phyloP scores from a whole-genome alignment of 2,797 vertebrate genomes.

The Nothura maculosa region DNA sequence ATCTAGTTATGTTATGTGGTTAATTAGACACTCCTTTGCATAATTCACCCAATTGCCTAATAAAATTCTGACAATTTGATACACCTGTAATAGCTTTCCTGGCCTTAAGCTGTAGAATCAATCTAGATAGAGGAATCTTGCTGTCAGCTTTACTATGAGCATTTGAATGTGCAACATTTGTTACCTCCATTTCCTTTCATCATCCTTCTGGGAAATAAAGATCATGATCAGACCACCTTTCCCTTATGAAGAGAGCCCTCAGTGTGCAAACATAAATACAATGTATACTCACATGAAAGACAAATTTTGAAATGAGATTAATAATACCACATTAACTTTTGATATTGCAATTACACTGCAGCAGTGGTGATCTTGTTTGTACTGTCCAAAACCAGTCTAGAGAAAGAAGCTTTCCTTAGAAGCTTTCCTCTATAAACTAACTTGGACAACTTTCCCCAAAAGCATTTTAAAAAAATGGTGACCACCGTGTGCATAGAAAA shows the following conservation, averaged over 20 bases:
- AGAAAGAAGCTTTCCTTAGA: background rate
- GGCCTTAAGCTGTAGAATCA: background rate
- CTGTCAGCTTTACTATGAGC: background rate
- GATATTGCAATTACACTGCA: background rate
- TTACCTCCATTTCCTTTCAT: background rate
- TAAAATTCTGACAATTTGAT: slow-evolving; percentile 10
- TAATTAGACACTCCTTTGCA: slow-evolving; percentile 27
- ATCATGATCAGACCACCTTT: background rate
- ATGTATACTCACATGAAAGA: background rate
- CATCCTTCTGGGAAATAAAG: background rate
- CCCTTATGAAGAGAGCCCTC: background rate
- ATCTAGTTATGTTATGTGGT: background rate
- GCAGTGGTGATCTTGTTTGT: background rate
- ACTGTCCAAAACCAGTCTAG: background rate
- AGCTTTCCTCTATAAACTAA: background rate
- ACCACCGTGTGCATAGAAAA: background rate
- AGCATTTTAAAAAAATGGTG: background rate
- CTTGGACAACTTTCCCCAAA: background rate
- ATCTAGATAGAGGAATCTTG: background rate
- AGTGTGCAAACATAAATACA: background rate
- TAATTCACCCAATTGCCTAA: slow-evolving; percentile 30
- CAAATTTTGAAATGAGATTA: background rate
- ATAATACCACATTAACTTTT: background rate
- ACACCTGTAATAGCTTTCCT: background rate
- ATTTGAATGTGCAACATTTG: background rate